Conservation (phyloP, 2,113 vertebrate genomes). For the Tetraodon nigroviridis region DNA sequence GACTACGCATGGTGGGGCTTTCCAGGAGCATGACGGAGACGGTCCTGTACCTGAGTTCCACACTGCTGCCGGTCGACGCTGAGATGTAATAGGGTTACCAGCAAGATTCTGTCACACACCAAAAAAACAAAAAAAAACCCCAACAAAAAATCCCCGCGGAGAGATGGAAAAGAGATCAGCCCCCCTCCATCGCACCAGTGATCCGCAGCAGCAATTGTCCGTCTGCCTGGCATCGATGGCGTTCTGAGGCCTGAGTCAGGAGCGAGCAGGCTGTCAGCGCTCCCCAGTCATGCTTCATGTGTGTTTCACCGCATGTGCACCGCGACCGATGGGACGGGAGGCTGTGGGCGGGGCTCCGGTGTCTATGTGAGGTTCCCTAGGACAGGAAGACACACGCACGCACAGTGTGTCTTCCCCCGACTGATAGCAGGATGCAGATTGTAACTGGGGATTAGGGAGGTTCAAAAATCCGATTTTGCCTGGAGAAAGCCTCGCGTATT, state of each 20-base stretch:
- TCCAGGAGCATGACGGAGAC: conserved; percentile 30
- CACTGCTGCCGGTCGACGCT: conserved; percentile 12
- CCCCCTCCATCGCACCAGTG: conserved; percentile 61
- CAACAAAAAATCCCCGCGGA: conserved; percentile 2
- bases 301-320: conserved; percentile 36
- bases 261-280: conserved; percentile 17
- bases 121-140: conserved; percentile 7
- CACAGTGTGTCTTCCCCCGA: conserved; percentile 41
- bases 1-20: conserved; percentile 17
- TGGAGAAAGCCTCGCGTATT: conserved; percentile 78
- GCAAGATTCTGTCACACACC: not conserved
- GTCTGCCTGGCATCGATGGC: conserved; percentile 24
- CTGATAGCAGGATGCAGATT: conserved; percentile 87
- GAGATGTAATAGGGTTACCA: no score
- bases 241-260: conserved; percentile 22
- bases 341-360: conserved; percentile 45
- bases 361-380: conserved; percentile 50
- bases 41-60: not conserved
- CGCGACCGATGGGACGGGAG: conserved; percentile 39
- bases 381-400: conserved; percentile 36
- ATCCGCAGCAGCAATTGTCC: conserved; percentile 40
- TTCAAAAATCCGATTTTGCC: conserved; percentile 92
- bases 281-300: conserved; percentile 47
- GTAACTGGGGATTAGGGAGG: conserved; percentile 87
- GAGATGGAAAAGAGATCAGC: conserved; percentile 28